Percentiles rank a stretch among this genome's conserved stretches.
These are phyloP conservation scores for Strigops habroptila DNA, from an alignment of 2,113 vertebrate species.

Conservation along the genomic window DNA sequence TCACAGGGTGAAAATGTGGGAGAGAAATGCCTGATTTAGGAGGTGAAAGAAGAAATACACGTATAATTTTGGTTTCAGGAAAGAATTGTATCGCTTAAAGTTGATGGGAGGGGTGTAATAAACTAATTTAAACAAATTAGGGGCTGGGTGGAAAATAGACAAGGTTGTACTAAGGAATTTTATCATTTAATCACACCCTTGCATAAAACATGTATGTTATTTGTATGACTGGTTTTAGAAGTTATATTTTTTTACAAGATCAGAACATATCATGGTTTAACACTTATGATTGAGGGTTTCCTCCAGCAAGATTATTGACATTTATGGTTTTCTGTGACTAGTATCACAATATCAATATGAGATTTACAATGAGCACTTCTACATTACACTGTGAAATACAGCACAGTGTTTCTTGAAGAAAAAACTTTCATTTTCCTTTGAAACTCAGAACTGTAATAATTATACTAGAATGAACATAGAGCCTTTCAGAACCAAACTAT, in stretches of 20 bases:
- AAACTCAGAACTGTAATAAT: neutral
- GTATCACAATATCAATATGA: constrained; percentile 16
- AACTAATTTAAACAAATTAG: neutral
- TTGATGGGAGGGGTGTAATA: neutral
- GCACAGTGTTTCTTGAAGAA: neutral
- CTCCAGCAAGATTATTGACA: neutral
- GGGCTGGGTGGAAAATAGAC: neutral
- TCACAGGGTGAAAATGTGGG: neutral
- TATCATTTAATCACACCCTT: neutral
- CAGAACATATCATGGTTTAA: neutral
- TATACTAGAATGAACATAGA: neutral
- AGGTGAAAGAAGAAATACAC: neutral
- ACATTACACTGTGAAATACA: neutral
- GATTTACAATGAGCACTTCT: neutral
- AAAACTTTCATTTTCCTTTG: neutral
- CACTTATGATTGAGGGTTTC: neutral
- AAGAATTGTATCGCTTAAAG: neutral
- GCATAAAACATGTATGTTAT: neutral
- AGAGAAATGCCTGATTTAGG: neutral
- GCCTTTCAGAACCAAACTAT: neutral
- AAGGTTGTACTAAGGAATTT: neutral
- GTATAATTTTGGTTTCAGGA: neutral
- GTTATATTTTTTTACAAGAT: neutral
- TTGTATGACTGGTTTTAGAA: neutral
- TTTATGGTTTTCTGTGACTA: neutral